Evolutionary conservation across 2,797 vertebrate genomes (phyloP), one percentile per base, ranked within the genome.

Genomic region (Mormyrus proboscirostris): DNA sequence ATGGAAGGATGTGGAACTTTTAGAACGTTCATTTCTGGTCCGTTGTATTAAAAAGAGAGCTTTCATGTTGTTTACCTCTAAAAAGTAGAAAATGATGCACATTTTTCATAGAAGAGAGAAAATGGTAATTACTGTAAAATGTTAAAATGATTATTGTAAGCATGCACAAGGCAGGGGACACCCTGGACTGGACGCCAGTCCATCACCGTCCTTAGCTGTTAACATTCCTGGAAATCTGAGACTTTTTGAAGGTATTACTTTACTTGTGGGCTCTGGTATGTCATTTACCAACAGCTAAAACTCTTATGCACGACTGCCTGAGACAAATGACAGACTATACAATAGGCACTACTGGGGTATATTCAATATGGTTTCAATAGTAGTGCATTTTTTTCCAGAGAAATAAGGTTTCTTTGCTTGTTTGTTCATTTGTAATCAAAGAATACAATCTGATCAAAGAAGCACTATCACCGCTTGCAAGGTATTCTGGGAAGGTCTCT

Each of bases 401-500:
- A 82, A 82, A 82, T 47, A 79, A 47, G 14, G 76, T 44, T 47
- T 82, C 5, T 44, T 82, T n/a, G 41, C 76, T n/a, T 82, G 73
- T 79, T 79, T 79, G 73, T 79, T 44, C 38, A 7, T 44, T n/a
- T 79, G 73, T 79, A 79, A 76, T 76, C 73, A 3, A 79, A 44
- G 73, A 44, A 44, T 47, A 8, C n/a, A 19, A 79, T 79, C 38
- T 79, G 73, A 79, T n/a, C 73, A 79, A 79, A 44, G 6, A 79
- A 44, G 73, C 38, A n/a, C 73, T 7, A 38, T 44, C 38, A 44
- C 73, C 12, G 0, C 73, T 79, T 79, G 14, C 41, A 44, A 41
- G 73, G 73, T n/a, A 79, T 79, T 79, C 73, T 86, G 47, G 49
- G 83, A 86, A 86, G 19, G 22, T 86, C 47, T 86, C 47, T 51